Conservation (phyloP, 2,113 vertebrate species). For the Athene cunicularia region DNA sequence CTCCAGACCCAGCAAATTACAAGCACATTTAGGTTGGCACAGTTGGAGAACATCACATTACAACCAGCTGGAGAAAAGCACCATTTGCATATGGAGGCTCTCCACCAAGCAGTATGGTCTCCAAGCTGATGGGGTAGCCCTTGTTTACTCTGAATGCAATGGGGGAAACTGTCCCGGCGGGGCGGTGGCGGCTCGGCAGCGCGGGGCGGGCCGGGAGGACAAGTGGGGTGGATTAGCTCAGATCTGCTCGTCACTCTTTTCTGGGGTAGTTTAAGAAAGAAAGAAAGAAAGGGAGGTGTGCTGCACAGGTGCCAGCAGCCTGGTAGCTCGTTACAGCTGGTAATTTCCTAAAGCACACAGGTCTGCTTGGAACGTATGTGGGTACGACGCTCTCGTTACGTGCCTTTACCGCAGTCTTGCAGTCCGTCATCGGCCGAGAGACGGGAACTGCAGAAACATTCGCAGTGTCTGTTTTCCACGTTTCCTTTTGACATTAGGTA, state of each 20-base stretch:
- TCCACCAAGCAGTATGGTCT: neutral
- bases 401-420: neutral
- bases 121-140: neutral
- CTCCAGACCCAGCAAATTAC: neutral
- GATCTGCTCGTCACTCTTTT: fast-evolving
- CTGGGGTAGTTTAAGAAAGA: neutral
- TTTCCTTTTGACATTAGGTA: neutral
- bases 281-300: neutral
- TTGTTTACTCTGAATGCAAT: neutral
- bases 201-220: neutral
- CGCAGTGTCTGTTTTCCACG: neutral
- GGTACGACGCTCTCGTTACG: fast-evolving
- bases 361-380: neutral
- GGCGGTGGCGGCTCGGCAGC: neutral
- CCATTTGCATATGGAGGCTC: neutral
- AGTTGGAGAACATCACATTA: neutral
- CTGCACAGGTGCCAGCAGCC: neutral
- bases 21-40: neutral
- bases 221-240: fast-evolving
- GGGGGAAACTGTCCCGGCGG: neutral
- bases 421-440: fast-evolving
- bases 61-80: neutral
- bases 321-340: neutral
- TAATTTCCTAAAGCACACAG: neutral
- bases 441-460: neutral